Base-by-base conservation (phyloP, 2,888 invertebrate genomes). In the Thereva nobilitata region DNA sequence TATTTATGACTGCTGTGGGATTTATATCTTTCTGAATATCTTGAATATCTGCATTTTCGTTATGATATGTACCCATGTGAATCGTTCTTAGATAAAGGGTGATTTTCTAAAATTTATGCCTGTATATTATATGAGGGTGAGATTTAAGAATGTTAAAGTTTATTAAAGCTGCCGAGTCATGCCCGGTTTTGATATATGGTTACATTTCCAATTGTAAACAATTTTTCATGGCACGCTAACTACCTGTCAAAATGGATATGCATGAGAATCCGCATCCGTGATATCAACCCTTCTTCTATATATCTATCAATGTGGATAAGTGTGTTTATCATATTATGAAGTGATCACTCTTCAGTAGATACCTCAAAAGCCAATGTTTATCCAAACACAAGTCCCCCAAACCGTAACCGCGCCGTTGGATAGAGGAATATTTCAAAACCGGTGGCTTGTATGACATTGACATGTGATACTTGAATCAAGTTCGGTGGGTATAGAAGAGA, bases 1-100 rank as follows among this genome's bases (percentile, higher is more conserved):
- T 61, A 61, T 61, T 61, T 61, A 61, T 61, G 50, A 42, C 40
- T 61, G 50, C 50, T 61, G 40, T 50, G 61, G 61, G 61, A 61
- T 61, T 61, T 61, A 40, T 61, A 61, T 61, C 61, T 61, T 50
- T 37, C 5, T 49, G n/a, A 45, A 61, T 40, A 61, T 50, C 37
- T 5, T 49, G n/a, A 45, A 61, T 40, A 61, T 61, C 61, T 50
- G 35, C 50, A 41, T 50, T 10, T 35, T 41, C 61, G 47, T 38
- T 12, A 41, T 50, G 61, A 61, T 50, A 61, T 41, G 50, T 49
- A 9, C 57, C 41, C 4, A 40, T 45, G 12, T 50, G 40, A 23
- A 23, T 23, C 23, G 23, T 23, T 23, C 23, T 23, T 23, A 23
- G 23, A 23, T 23, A 23, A 23, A 23, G 23, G 23, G 23, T 23